Conservation (phyloP, 2,888 invertebrate species). For the Ochropleura leucogaster region DNA sequence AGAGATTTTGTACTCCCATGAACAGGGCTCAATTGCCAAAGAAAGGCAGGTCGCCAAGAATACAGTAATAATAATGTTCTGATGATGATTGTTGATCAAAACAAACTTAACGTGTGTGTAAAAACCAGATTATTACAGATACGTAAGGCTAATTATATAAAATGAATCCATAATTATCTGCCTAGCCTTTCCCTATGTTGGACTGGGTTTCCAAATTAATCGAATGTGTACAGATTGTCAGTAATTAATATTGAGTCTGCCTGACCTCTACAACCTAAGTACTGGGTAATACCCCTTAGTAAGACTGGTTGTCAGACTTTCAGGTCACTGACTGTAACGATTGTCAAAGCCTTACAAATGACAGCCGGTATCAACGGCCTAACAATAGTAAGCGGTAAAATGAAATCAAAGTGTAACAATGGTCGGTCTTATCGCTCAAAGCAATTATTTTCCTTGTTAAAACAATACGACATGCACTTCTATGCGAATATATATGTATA, state of each 20-base stretch:
- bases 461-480: not conserved
- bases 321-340: not conserved
- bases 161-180: not conserved
- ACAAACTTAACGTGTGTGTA: not conserved
- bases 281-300: not conserved
- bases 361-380: not conserved
- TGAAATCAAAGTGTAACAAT: not conserved
- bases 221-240: not conserved
- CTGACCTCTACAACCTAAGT: not conserved
- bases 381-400: not conserved
- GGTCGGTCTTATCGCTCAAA: slow-evolving; percentile 16
- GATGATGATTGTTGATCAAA: not conserved
- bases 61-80: not conserved
- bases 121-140: not conserved
- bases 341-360: not conserved
- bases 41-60: not conserved
- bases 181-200: not conserved
- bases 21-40: too few relatives aligned
- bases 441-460: slow-evolving; percentile 1
- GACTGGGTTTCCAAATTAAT: not conserved
- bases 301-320: not conserved
- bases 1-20: not conserved
- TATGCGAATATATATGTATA: slow-evolving; percentile 1
- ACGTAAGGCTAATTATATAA: slow-evolving; percentile 1
- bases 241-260: not conserved